Evolutionary conservation across 2,113 vertebrate genomes (phyloP), one percentile per base, ranked within the genome.

Genomic region (Apistogramma diplotaenia): DNA sequence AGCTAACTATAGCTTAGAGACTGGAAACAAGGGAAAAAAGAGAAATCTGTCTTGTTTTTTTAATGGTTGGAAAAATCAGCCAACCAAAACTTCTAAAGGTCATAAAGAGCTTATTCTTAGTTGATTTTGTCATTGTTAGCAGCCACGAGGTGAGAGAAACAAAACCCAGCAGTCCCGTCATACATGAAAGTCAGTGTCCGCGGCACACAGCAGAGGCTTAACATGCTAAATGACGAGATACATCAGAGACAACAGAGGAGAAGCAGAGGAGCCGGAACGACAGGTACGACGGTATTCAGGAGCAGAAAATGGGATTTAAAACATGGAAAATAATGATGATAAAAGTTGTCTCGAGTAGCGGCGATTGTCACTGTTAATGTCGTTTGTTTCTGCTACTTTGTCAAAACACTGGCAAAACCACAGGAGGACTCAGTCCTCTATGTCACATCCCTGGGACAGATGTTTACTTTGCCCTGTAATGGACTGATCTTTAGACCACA

Each of bases 81-180:
- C 43, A 16, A 16, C 40, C 25, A 8, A 49, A 70, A 70, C 43
- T 29, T 70, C 13, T 49, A 49, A 70, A 49, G 43, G 40, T 70
- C 62, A 49, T 43, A 70, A 29, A 13, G 7, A 27, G 29, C 40
- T 29, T 70, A 43, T 49, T 70, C 19, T 0, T 0, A 12, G 23
- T 49, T 29, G 62, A 13, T 49, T 70, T 29, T 70, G 25, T 70
- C 40, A 70, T 29, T 49, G 46, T 9, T 49, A 0, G 23, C 27
- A 67, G 62, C 40, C 40, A 0, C 23, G 12, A 49, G 0, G 62
- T 29, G 23, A 3, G 8, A 29, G 23, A 49, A 49, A 4, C 3
- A 46, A 70, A 19, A 12, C 0, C 40, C 46, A 0, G 40, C 6
- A 3, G 15, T 0, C 23, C 18, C 5, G 8, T 29, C 21, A 70